phyloP scores from a whole-genome alignment of 2,113 vertebrate genomes.

The Oncorhynchus kisutch region DNA sequence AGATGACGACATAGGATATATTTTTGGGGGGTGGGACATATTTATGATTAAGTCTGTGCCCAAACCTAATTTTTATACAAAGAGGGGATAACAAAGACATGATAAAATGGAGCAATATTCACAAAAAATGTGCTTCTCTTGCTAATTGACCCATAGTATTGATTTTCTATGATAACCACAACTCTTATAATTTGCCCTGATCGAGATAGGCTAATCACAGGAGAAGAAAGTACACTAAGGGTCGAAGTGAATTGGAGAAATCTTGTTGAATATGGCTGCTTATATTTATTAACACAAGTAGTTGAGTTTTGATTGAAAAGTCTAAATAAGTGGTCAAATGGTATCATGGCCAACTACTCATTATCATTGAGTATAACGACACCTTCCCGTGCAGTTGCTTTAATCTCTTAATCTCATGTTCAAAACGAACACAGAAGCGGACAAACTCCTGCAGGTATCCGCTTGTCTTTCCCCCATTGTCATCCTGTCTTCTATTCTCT shows the following conservation, averaged over 20 bases:
- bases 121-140: no score
- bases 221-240: not conserved
- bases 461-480: no score
- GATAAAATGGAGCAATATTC: not conserved
- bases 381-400: no score
- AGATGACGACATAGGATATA: not conserved
- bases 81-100: not conserved
- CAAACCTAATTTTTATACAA: conserved; percentile 4
- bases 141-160: not conserved
- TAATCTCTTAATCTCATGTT: no score
- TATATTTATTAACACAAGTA: not conserved
- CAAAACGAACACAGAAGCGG: no score
- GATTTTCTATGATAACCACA: no score
- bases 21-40: conserved; percentile 6
- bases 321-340: not conserved
- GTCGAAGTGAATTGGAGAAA: no score
- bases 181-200: no score
- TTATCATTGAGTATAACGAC: no score
- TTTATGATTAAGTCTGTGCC: conserved; percentile 19
- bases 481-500: not conserved
- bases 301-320: conserved; percentile 1
- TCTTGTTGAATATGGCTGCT: conserved; percentile 6
- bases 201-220: no score
- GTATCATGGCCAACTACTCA: no score
- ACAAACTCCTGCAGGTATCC: no score